Base-by-base conservation (phyloP, 2,888 invertebrate genomes). In the Nymphalis c-album region DNA sequence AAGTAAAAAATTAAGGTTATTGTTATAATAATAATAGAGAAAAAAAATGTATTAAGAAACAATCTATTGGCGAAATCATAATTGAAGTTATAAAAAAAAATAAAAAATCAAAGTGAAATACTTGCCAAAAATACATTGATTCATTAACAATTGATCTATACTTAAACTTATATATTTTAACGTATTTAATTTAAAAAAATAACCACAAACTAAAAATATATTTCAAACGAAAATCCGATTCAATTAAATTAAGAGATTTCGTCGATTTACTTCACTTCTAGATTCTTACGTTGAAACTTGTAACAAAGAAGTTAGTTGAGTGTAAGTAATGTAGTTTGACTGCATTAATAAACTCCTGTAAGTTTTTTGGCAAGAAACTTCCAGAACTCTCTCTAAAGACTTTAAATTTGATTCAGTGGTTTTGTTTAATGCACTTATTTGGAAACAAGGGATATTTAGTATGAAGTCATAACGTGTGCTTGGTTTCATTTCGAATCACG, bases 331-430 rank as follows among this genome's bases (percentile, higher is more conserved):
- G 78, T 77, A 79, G 78, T 79, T 78, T 78, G 85, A 85, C 85
- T 86, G 82, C 83, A 86, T 88, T 88, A 88, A 87, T 88, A 83
- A 84, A 86, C 79, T 80, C 76, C 67, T 60, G 75, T 72, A 85
- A 88, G 85, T 86, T 88, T 90, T 89, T 90, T 90, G 90, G 88
- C 88, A 87, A 78, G 77, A 73, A 78, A 78, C 77, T 83, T 82
- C 68, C 71, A 40, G 77, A 79, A 74, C 53, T 57, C n/a, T 17
- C 71, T 70, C 70, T 72, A 71, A 74, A 74, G 76, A 77, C 77
- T 78, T 78, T 78, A 73, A 78, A 73, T 76, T 73, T 71, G 74
- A 73, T 71, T 75, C 73, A 71, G 70, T 69, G 70, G 75, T 76
- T 76, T 40, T 73, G 70, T 70, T 73, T 74, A 73, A 71, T 73